Conservation (phyloP, 1,140 invertebrate genomes). For the Heliconius melpomene region DNA sequence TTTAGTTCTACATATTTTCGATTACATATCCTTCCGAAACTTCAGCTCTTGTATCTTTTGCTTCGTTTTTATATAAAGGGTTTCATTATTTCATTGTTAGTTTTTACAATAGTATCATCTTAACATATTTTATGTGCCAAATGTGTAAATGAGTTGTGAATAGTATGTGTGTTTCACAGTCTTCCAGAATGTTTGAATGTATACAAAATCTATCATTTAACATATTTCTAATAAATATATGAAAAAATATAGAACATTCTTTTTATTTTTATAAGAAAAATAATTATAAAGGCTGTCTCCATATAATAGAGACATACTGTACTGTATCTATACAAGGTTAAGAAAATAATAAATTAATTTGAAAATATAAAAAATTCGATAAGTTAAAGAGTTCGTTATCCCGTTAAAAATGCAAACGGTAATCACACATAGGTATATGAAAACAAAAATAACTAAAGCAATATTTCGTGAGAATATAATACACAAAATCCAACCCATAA, state of each 20-base stretch:
- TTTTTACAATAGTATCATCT: background rate
- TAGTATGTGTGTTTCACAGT: background rate
- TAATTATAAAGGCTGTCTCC: too few species aligned
- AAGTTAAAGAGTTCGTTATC: too few species aligned
- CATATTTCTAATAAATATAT: background rate
- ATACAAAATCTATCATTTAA: background rate
- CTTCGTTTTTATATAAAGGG: slow-evolving; percentile 34
- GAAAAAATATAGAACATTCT: background rate
- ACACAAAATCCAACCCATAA: background rate
- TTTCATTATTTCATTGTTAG: slow-evolving; percentile 21
- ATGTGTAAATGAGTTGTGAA: slow-evolving; percentile 1
- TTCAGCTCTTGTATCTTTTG: slow-evolving; percentile 36
- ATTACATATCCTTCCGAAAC: slow-evolving; percentile 21
- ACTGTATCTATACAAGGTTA: too few species aligned
- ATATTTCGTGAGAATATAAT: background rate
- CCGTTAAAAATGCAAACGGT: background rate
- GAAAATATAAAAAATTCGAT: too few species aligned
- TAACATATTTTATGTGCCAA: slow-evolving; percentile 1
- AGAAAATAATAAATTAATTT: too few species aligned
- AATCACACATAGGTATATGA: background rate
- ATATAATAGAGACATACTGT: background rate
- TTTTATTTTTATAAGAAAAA: background rate
- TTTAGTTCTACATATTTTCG: slow-evolving; percentile 40
- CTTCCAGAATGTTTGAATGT: background rate
- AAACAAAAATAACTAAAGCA: background rate